These are phyloP conservation scores for Papilio xuthus DNA, from an alignment of 1,140 invertebrate species.

Conservation along the genomic window DNA sequence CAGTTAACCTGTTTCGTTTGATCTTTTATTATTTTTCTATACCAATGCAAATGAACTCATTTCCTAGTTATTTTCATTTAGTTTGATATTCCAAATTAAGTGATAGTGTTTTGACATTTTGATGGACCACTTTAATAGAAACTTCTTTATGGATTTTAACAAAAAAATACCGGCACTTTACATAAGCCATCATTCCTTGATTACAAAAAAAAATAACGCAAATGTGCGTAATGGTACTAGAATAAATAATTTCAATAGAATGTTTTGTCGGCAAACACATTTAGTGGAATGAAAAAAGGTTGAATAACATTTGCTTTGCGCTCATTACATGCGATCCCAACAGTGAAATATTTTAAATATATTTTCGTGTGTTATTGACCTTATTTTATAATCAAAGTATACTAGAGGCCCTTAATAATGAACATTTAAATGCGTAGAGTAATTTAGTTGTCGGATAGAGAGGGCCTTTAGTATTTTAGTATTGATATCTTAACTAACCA, in stretches of 20 bases:
- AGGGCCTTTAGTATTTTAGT: too few species aligned
- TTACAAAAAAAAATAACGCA: not conserved
- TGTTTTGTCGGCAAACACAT: conserved; percentile 14
- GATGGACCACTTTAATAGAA: not conserved
- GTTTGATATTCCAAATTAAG: not conserved
- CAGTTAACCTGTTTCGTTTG: conserved; percentile 32
- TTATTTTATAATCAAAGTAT: not conserved
- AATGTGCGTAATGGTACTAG: not conserved
- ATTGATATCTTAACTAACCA: not conserved
- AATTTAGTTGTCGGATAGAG: too few species aligned
- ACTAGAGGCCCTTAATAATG: not conserved
- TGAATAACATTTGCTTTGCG: conserved; percentile 3
- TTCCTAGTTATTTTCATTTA: not conserved
- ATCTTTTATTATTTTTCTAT: conserved; percentile 30
- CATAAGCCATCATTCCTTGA: not conserved
- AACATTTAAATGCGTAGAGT: too few species aligned
- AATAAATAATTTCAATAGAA: conserved; percentile 11
- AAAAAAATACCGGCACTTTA: not conserved
- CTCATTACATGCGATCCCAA: not conserved
- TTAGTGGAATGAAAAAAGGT: conserved; percentile 2
- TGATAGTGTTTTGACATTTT: not conserved
- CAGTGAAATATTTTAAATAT: not conserved
- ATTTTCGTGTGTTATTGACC: not conserved
- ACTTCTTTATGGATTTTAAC: not conserved
- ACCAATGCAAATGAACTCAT: conserved; percentile 7